Evolutionary conservation across 2,888 invertebrate genomes (phyloP).

Genomic region (Hipparchia semele): DNA sequence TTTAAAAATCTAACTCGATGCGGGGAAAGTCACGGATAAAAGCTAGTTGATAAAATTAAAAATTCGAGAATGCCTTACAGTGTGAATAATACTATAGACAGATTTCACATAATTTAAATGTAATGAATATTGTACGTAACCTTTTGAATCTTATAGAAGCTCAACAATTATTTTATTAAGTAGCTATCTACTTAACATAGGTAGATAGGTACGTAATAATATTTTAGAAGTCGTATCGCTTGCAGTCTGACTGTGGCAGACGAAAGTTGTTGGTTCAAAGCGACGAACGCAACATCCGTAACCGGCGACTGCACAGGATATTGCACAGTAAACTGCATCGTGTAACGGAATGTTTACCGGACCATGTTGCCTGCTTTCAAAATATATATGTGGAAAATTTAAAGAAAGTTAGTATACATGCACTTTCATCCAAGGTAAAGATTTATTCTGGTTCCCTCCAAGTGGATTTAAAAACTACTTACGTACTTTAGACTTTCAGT

Average conservation of each 20-base stretch:
- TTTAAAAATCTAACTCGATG: too few relatives aligned
- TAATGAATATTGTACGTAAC: too few relatives aligned
- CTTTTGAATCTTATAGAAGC: too few relatives aligned
- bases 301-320: constrained; percentile 63
- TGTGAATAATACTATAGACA: too few relatives aligned
- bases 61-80: too few relatives aligned
- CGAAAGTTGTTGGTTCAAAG: constrained; percentile 32
- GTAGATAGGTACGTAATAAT: background rate
- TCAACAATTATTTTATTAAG: too few relatives aligned
- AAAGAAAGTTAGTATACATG: background rate
- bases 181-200: too few relatives aligned
- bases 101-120: too few relatives aligned
- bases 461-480: background rate
- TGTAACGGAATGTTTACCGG: constrained; percentile 44
- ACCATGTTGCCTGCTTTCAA: constrained; percentile 34
- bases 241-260: constrained; percentile 22
- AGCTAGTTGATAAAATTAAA: too few relatives aligned
- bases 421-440: background rate
- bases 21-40: too few relatives aligned
- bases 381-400: constrained; percentile 22
- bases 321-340: constrained; percentile 63
- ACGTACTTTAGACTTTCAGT: too few relatives aligned
- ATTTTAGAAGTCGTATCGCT: constrained; percentile 9
- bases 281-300: constrained; percentile 55
- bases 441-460: background rate